Base-by-base conservation (phyloP, 2,888 invertebrate species). In the Thera obeliscata region DNA sequence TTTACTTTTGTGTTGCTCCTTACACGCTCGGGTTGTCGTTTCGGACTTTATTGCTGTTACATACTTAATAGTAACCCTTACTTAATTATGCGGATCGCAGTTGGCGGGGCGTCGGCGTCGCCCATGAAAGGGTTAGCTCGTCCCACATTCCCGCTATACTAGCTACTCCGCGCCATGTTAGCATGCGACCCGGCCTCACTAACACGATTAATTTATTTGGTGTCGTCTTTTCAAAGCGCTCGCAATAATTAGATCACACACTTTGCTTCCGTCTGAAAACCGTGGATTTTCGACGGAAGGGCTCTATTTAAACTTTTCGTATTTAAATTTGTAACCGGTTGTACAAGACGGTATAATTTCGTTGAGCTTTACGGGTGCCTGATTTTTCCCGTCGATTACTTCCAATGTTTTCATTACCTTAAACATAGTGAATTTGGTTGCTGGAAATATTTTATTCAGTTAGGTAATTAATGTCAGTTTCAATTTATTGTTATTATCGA, bases 1-100 rank as follows among this genome's bases (percentile, higher is more conserved):
- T 87, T 87, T 85, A 86, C 86, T 86, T 87, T 84, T 82, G 83
- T 78, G 75, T 78, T 79, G 78, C 80, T 79, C 81, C 82, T 82
- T 80, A 71, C 78, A 81, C 80, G 85, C 79, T 80, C 74, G 85
- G 83, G 78, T 78, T 82, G 84, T 78, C 78, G 84, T 84, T 83
- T 77, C 78, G 72, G 80, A 81, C 84, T 88, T 88, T 90, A 90
- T 91, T 87, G 87, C 88, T 88, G 85, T 87, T 90, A 89, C 89
- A 91, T 90, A 87, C 88, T 89, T 91, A 88, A 90, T 90, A 87
- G 85, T 87, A 87, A 86, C 87, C 89, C 89, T 89, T 90, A 88
- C 86, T 91, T 91, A 91, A 92, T 92, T 91, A 92, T 90, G 87
- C 87, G 88, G 83, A 87, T 83, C 85, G 85, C 81, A 66, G 71